Percentiles rank a stretch among this genome's conserved stretches.
phyloP scores from a whole-genome alignment of 2,797 vertebrate genomes.

The Microctenopoma steveboyesi region DNA sequence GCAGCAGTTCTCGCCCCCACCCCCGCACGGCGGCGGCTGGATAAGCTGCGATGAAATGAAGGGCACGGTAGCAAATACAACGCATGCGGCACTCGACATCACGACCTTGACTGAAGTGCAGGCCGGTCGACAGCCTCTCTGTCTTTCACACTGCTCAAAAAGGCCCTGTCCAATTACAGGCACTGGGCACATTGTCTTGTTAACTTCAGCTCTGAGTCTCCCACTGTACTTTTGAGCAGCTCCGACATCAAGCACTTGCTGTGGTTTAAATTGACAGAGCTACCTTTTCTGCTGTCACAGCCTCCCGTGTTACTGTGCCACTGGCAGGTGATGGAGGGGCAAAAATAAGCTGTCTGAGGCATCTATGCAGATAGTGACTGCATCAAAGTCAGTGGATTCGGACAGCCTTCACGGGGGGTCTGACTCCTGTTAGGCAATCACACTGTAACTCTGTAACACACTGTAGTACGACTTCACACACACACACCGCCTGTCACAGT shows the following conservation, averaged over 20 bases:
- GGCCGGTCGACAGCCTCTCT: constrained; percentile 56
- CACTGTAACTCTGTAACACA: constrained; percentile 14
- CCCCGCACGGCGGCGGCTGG: constrained; percentile 67
- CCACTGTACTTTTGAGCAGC: constrained; percentile 66
- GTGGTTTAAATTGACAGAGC: constrained; percentile 71
- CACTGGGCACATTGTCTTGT: constrained; percentile 71
- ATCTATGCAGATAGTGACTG: constrained; percentile 73
- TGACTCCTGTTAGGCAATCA: constrained; percentile 65
- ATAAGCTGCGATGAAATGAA: constrained; percentile 60
- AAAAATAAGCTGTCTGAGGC: constrained; percentile 66
- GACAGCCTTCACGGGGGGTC: constrained; percentile 68
- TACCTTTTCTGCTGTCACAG: constrained; percentile 75
- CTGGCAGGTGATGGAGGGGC: constrained; percentile 61
- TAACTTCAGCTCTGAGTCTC: constrained; percentile 68
- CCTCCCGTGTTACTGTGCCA: constrained; percentile 68
- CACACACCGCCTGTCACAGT: constrained; percentile 22
- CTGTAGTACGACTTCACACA: constrained; percentile 22
- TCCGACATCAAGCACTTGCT: constrained; percentile 65
- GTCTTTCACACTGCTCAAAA: constrained; percentile 54
- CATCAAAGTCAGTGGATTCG: constrained; percentile 64
- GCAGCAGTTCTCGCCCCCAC: constrained; percentile 41
- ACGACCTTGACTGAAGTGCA: constrained; percentile 67
- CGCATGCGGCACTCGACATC: constrained; percentile 47
- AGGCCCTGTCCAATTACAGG: constrained; percentile 69
- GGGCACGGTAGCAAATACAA: constrained; percentile 45